Evolutionary conservation across 2,888 invertebrate species (phyloP).

Genomic region (Lamellibrachia columna): DNA sequence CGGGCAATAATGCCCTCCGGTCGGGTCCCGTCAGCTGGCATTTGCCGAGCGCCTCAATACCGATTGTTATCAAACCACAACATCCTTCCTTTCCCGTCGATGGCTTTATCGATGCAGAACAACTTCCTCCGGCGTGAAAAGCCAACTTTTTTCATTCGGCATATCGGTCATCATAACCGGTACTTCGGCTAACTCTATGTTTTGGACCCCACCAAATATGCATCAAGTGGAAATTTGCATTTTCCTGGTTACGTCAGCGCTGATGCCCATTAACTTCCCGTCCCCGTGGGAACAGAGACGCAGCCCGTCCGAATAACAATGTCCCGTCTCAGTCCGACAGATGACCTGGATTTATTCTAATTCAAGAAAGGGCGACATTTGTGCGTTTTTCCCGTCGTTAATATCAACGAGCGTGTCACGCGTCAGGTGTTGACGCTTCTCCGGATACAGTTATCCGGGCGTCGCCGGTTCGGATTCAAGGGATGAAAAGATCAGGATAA

Average conservation of each 20-base stretch:
- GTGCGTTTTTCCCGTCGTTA: not conserved
- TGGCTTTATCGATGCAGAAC: not conserved
- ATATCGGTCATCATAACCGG: not conserved
- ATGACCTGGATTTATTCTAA: not conserved
- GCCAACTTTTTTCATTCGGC: not conserved
- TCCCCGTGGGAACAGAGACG: not conserved
- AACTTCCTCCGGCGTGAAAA: not conserved
- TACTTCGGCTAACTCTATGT: not conserved
- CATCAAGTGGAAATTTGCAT: not conserved
- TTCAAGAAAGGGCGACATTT: not conserved
- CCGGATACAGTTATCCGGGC: not conserved
- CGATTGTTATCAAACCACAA: slow-evolving; percentile 4
- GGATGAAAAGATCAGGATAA: slow-evolving; percentile 16
- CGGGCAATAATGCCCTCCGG: not conserved
- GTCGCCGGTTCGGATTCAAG: not conserved
- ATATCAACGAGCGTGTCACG: not conserved
- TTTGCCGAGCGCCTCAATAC: not conserved
- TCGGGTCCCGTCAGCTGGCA: not conserved
- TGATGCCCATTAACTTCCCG: not conserved
- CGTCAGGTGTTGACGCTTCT: not conserved
- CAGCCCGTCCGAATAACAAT: not conserved
- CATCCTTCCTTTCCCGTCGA: not conserved
- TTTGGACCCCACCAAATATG: not conserved
- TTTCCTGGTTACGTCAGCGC: not conserved
- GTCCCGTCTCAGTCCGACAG: not conserved